These are phyloP conservation scores for Gymnoscelis rufifasciata DNA, from an alignment of 2,888 invertebrate genomes.

Conservation along the genomic window DNA sequence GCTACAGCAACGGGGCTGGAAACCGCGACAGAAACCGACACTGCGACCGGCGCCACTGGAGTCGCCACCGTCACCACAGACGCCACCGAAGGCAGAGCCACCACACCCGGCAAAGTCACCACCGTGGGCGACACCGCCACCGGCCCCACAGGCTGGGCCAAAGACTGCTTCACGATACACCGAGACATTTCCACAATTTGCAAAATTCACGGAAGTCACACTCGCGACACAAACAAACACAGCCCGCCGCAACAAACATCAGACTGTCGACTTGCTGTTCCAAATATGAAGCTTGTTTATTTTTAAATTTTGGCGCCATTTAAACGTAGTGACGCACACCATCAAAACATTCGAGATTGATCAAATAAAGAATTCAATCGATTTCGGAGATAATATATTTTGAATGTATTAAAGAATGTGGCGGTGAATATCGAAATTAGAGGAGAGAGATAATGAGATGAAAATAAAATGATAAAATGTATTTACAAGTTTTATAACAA, in stretches of 20 bases:
- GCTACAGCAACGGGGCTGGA: slow-evolving; percentile 40
- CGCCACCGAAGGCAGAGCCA: slow-evolving; percentile 28
- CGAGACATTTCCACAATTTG: slow-evolving; percentile 55
- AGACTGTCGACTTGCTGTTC: slow-evolving; percentile 71
- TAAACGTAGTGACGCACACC: slow-evolving; percentile 55
- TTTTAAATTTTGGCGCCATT: slow-evolving; percentile 77
- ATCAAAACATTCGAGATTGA: slow-evolving; percentile 46
- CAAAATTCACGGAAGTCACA: slow-evolving; percentile 35
- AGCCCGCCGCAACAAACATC: slow-evolving; percentile 61
- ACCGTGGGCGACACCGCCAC: slow-evolving; percentile 28
- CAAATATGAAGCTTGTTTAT: slow-evolving; percentile 75
- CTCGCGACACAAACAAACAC: slow-evolving; percentile 38
- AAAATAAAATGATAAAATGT: neutral
- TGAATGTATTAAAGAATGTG: neutral
- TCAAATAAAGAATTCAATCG: slow-evolving; percentile 26
- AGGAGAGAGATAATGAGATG: slow-evolving; percentile 6
- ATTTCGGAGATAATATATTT: neutral
- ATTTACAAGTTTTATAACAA: too few species aligned
- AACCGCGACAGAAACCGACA: slow-evolving; percentile 24
- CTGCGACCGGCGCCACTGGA: slow-evolving; percentile 28
- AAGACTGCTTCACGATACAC: slow-evolving; percentile 72
- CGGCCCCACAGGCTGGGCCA: slow-evolving; percentile 48
- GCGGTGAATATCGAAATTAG: neutral
- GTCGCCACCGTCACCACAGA: slow-evolving; percentile 34
- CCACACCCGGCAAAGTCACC: slow-evolving; percentile 25